Percentiles rank a stretch among this genome's conserved stretches.
Conservation (phyloP, 2,888 invertebrate genomes). For the Rhagonycha fulva region DNA sequence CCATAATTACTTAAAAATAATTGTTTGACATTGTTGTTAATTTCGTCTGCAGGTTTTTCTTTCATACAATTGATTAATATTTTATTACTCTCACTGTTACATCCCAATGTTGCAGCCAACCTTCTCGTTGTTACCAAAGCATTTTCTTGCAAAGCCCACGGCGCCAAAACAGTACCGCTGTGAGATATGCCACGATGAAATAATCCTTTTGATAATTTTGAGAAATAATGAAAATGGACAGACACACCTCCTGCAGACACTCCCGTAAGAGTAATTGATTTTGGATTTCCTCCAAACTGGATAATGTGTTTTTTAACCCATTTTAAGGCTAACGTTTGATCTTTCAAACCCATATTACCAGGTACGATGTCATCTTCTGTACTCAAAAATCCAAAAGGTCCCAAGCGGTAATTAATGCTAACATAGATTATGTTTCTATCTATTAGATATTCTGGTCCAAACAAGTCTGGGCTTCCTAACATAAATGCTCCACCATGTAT, state of each 20-base stretch:
- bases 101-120: slow-evolving; percentile 64
- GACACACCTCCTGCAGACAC: slow-evolving; percentile 72
- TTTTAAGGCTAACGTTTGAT: slow-evolving; percentile 67
- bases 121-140: slow-evolving; percentile 62
- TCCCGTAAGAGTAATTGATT: slow-evolving; percentile 66
- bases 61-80: slow-evolving; percentile 66
- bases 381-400: slow-evolving; percentile 4
- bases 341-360: slow-evolving; percentile 54
- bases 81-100: slow-evolving; percentile 57
- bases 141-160: slow-evolving; percentile 58
- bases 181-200: slow-evolving; percentile 65
- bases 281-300: slow-evolving; percentile 71
- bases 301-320: slow-evolving; percentile 57
- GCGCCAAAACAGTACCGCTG: slow-evolving; percentile 68
- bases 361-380: not conserved
- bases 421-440: slow-evolving; percentile 11
- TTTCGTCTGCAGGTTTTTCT: slow-evolving; percentile 59
- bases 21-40: slow-evolving; percentile 56
- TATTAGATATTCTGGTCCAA: slow-evolving; percentile 10
- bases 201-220: slow-evolving; percentile 60
- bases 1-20: slow-evolving; percentile 47
- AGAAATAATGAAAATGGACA: slow-evolving; percentile 71
- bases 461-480: not conserved
- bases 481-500: slow-evolving; percentile 17
- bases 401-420: slow-evolving; percentile 8